A percentile compares a stretch with the other conserved stretches of the same genome.
Conservation (phyloP, 2,797 vertebrate species). For the Balearica regulorum region DNA sequence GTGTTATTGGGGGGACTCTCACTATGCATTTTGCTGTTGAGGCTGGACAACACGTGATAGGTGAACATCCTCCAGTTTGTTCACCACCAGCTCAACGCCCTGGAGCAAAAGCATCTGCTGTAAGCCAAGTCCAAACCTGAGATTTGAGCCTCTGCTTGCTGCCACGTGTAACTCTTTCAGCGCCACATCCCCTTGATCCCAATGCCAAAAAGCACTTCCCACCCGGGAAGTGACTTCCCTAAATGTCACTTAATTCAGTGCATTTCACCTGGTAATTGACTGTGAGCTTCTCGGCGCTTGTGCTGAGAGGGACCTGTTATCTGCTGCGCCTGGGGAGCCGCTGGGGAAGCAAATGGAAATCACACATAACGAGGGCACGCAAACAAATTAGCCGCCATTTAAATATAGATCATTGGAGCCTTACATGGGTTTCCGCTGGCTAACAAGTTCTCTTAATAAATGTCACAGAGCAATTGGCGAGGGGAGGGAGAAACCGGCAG, state of each 20-base stretch:
- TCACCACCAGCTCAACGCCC: not conserved
- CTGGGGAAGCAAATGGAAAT: constrained; percentile 30
- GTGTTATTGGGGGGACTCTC: not conserved
- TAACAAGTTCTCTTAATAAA: constrained; percentile 19
- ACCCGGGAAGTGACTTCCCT: not conserved
- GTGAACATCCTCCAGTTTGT: not conserved
- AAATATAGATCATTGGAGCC: not conserved
- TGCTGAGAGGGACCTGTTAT: not conserved
- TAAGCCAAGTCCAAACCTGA: not conserved
- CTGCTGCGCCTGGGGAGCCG: not conserved
- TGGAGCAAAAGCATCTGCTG: not conserved
- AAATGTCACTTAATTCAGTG: constrained; percentile 34
- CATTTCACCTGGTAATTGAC: constrained; percentile 51
- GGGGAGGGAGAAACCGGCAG: not conserved
- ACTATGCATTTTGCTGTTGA: not conserved
- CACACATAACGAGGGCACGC: not conserved
- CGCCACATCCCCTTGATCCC: accelerated
- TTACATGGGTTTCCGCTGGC: not conserved
- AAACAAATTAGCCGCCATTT: constrained; percentile 54
- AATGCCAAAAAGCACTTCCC: not conserved
- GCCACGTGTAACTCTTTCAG: not conserved
- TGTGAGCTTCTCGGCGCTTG: not conserved
- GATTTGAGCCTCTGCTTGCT: not conserved
- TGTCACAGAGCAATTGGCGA: constrained; percentile 40
- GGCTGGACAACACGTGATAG: accelerated